A percentile compares a stretch with the other conserved stretches of the same genome.
These are phyloP conservation scores for Lates calcarifer DNA, from an alignment of 2,113 vertebrate species.

Conservation along the genomic window DNA sequence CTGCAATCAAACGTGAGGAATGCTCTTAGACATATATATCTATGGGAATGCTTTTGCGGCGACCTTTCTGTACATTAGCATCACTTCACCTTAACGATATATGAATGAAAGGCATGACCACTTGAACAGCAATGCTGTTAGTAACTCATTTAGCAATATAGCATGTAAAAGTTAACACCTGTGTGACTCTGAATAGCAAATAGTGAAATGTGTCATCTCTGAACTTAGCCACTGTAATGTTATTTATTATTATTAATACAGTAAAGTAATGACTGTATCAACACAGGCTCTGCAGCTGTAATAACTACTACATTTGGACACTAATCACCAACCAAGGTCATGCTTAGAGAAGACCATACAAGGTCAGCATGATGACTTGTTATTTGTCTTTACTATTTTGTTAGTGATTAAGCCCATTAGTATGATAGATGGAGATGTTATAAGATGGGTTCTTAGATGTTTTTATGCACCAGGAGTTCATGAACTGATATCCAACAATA, in stretches of 20 bases:
- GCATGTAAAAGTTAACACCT: neutral
- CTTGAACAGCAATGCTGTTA: neutral
- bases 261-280: neutral
- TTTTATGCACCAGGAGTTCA: neutral
- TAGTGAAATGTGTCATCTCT: neutral
- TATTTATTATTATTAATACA: neutral
- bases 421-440: neutral
- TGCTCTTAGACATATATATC: too few relatives aligned
- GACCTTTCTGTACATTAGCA: neutral
- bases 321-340: neutral
- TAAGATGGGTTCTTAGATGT: neutral
- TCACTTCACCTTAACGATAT: neutral
- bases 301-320: neutral
- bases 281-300: conserved; percentile 5
- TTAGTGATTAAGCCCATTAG: neutral
- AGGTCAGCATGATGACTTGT: neutral
- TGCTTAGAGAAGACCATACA: neutral
- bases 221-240: neutral
- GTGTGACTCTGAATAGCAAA: neutral
- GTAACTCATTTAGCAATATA: neutral
- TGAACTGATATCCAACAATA: conserved; percentile 3
- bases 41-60: neutral
- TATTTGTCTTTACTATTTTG: neutral
- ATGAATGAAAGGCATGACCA: neutral
- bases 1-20: neutral